Evolutionary conservation across 2,888 invertebrate species (phyloP), one percentile per base, ranked within the genome.

Genomic region (Orthosia gracilis): DNA sequence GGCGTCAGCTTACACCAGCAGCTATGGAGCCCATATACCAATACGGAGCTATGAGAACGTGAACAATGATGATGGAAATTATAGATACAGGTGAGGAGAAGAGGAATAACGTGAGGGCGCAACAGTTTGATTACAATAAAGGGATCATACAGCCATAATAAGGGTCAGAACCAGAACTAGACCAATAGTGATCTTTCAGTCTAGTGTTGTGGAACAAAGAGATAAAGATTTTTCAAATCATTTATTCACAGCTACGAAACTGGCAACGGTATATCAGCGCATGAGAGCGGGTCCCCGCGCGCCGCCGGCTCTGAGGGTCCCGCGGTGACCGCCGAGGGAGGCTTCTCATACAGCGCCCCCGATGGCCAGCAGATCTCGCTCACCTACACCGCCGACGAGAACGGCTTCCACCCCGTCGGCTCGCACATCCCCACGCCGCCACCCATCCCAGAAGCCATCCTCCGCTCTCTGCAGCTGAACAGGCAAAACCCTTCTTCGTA

Each of bases 331-430:
- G 97, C 97, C 0, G 97, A 97, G 81, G 97, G 97, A 45, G 97
- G 96, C 70, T 97, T 96, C 93, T 97, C 97, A 4, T 97, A 97
- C 92, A 97, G 97, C 54, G 97, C 97, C 1, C 97, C 97, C 3
- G 97, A 97, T 86, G 97, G 97, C 62, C 96, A 97, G 83, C 94
- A 97, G 82, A 95, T 97, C 85, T 96, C 97, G 54, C 92, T 97
- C 69, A 94, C 97, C 18, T 98, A 97, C 93, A 95, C 97, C 63
- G 97, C 98, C 55, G 98, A 98, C 87, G 97, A 98, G 91, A 97
- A 97, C 88, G 97, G 97, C 73, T 97, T 97, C 94, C 97, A 97
- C 87, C 97, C 97, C 59, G 94, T 90, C 79, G 97, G 97, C 69
- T 96, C 96, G 1, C 97, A 97, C 88, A 91, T 97, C 31, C 97